phyloP scores from a whole-genome alignment of 1,140 invertebrate genomes.

The Eubasilissa regina region DNA sequence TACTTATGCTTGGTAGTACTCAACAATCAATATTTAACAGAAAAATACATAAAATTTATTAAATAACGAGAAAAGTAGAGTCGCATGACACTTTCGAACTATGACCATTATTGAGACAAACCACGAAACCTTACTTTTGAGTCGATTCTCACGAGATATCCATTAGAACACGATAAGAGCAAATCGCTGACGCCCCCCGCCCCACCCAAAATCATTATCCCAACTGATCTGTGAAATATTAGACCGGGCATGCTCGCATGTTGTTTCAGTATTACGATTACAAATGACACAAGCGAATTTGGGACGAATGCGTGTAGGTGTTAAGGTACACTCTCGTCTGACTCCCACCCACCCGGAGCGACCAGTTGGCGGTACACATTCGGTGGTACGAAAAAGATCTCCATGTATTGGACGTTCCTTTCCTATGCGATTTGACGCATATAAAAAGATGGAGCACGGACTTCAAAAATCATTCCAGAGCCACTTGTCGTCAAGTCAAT shows the following conservation, averaged over 20 bases:
- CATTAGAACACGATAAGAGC: too few relatives aligned
- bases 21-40: too few relatives aligned
- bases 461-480: constrained; percentile 58
- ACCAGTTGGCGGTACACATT: constrained; percentile 46
- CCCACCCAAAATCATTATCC: constrained; percentile 11
- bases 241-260: neutral
- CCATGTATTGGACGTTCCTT: constrained; percentile 51
- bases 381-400: constrained; percentile 51
- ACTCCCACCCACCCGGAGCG: constrained; percentile 2
- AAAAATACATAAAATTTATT: too few relatives aligned
- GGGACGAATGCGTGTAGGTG: neutral
- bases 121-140: too few relatives aligned
- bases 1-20: too few relatives aligned
- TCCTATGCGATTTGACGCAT: constrained; percentile 60
- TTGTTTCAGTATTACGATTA: constrained; percentile 39
- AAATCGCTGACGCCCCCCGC: neutral
- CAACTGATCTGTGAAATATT: neutral
- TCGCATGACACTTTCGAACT: too few relatives aligned
- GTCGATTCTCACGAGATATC: too few relatives aligned
- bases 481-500: constrained; percentile 50
- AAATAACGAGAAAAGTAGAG: too few relatives aligned
- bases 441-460: constrained; percentile 58
- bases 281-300: neutral
- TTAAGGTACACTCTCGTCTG: constrained; percentile 8
- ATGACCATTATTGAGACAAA: too few relatives aligned